Evolutionary conservation across 2,888 invertebrate species (phyloP).

Genomic region (Caenorhabditis virilis): DNA sequence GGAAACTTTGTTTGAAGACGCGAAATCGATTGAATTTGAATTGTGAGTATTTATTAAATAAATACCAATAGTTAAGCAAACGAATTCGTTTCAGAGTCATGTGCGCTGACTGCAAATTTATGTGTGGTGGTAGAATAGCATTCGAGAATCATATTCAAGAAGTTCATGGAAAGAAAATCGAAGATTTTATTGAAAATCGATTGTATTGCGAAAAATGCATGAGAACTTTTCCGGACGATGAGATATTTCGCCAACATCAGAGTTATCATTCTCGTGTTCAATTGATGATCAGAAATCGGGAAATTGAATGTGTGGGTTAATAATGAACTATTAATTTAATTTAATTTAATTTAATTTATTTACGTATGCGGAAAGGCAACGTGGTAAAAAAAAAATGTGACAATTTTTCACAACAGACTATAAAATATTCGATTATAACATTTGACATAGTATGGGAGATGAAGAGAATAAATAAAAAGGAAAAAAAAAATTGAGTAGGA

Average conservation of each 20-base stretch:
- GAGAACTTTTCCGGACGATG: slow-evolving; percentile 49
- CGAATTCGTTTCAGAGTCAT: slow-evolving; percentile 36
- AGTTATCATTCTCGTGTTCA: slow-evolving; percentile 65
- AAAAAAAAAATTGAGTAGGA: too few species aligned
- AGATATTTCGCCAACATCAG: slow-evolving; percentile 54
- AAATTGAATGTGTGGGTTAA: slow-evolving; percentile 39
- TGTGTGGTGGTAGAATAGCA: slow-evolving; percentile 29
- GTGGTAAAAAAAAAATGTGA: too few species aligned
- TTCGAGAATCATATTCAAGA: slow-evolving; percentile 14
- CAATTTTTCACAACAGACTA: too few species aligned
- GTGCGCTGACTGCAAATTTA: slow-evolving; percentile 60
- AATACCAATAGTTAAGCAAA: not conserved
- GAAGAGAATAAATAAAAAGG: too few species aligned
- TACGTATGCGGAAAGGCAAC: too few species aligned
- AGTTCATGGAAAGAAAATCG: slow-evolving; percentile 13
- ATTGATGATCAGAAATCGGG: slow-evolving; percentile 51
- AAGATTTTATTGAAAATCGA: slow-evolving; percentile 6
- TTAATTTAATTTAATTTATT: too few species aligned
- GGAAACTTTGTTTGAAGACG: slow-evolving; percentile 1
- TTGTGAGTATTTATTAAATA: slow-evolving; percentile 6
- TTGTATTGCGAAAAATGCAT: slow-evolving; percentile 45
- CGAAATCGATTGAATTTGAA: slow-evolving; percentile 21
- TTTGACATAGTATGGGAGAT: too few species aligned
- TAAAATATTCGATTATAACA: too few species aligned
- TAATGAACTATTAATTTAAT: too few species aligned